Evolutionary conservation across 1,140 invertebrate genomes (phyloP), one percentile per base, ranked within the genome.

Genomic region (Rhopalosiphum padi): DNA sequence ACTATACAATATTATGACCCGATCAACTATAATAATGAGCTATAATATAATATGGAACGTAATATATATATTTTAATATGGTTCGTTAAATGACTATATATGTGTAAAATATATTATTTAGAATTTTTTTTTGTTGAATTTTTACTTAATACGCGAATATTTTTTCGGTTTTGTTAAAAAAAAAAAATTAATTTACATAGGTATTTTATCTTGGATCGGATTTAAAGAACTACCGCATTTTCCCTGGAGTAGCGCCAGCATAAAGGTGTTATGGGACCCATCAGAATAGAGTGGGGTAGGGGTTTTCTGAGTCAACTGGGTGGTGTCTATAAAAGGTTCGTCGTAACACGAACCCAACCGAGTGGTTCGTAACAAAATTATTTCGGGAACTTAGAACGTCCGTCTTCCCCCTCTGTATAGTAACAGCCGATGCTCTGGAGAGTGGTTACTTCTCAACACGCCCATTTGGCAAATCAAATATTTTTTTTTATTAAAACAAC

Each of bases 281-380:
- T 60, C 6, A 43, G 43, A 91, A 91, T 43, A 77, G 46, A 91
- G 68, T 48, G 90, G 68, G 90, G 90, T 48, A 83, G 90, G 60
- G 91, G 35, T 85, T 51, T 41, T 41, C 46, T 53, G 22, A 51
- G 91, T 68, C 51, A 85, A 41, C 41, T 86, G 91, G 91, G 91
- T n/a, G 91, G 91, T 86, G 91, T 93, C 91, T 93, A 93, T 93
- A 93, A 93, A 93, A 93, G 91, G 91, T 85, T 86, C 91, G 91
- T 86, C 68, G 91, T 93, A 93, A 93, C 91, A 55, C 91, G 91
- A 93, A 93, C 91, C 91, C 91, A 22, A 55, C 91, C 91, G 91
- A 93, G 82, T 37, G 91, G 77, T 82, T 83, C 91, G 48, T 53
- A 53, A 30, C 60, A 51, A 83, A 48, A 93, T 93, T 93, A 93